phyloP scores from a whole-genome alignment of 2,888 invertebrate genomes.

The Drosophila meridiana region DNA sequence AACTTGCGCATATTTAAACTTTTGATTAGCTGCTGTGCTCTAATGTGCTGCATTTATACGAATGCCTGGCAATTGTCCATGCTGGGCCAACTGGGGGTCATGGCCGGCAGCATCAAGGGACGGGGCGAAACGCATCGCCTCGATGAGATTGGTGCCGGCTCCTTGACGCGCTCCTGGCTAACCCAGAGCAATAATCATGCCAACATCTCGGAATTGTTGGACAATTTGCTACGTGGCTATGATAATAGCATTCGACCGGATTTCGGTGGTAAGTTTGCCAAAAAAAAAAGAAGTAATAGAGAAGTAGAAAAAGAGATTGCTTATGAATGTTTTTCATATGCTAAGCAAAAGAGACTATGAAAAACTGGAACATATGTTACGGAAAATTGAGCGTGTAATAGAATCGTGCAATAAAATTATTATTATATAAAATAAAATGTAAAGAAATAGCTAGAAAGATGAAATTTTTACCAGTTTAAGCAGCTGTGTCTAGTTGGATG shows the following conservation, averaged over 20 bases:
- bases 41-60: conserved; percentile 74
- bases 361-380: background rate
- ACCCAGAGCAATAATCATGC: conserved; percentile 89
- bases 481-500: background rate
- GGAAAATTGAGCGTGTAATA: background rate
- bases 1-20: conserved; percentile 79
- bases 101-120: conserved; percentile 79
- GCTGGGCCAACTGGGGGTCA: conserved; percentile 54
- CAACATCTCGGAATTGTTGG: conserved; percentile 90
- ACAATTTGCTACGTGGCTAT: conserved; percentile 91
- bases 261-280: conserved; percentile 88
- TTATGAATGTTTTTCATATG: conserved; percentile 8
- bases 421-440: background rate
- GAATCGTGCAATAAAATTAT: background rate
- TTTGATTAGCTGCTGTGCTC: conserved; percentile 78
- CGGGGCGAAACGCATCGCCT: conserved; percentile 73
- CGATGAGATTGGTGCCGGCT: conserved; percentile 49
- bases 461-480: background rate
- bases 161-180: conserved; percentile 76
- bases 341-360: background rate
- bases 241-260: conserved; percentile 93
- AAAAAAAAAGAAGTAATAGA: background rate
- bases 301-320: background rate
- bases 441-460: background rate
- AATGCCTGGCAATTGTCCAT: conserved; percentile 73